Conservation (phyloP, 2,797 vertebrate genomes). For the Coracias cyanogaster region DNA sequence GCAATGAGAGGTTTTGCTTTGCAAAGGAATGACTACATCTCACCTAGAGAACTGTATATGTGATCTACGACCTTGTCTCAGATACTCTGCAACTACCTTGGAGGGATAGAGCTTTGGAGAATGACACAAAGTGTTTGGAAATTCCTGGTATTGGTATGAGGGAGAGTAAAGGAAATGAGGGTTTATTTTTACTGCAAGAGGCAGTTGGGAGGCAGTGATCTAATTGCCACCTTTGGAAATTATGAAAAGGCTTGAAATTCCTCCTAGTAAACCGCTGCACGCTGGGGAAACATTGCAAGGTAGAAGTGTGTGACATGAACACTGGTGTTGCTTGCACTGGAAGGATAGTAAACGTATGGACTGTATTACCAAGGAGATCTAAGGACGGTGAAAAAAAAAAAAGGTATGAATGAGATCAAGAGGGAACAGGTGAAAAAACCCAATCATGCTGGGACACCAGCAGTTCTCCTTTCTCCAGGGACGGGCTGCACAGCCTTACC, state of each 20-base stretch:
- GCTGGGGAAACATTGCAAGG: not conserved
- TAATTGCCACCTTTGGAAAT: slow-evolving; percentile 47
- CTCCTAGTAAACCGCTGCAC: not conserved
- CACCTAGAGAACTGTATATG: not conserved
- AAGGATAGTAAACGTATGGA: slow-evolving; percentile 25
- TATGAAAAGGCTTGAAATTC: slow-evolving; percentile 39
- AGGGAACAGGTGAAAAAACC: not conserved
- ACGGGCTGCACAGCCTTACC: not conserved
- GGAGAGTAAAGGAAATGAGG: slow-evolving; percentile 39
- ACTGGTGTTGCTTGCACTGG: not conserved
- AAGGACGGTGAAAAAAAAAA: not conserved
- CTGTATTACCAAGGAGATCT: not conserved
- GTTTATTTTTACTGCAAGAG: slow-evolving; percentile 53
- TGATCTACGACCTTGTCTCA: not conserved
- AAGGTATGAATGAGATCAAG: not conserved
- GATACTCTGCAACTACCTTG: not conserved
- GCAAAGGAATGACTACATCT: not conserved
- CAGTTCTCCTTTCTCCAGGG: not conserved
- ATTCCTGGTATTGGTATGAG: slow-evolving; percentile 1
- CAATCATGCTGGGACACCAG: not conserved
- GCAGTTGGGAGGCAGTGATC: not conserved
- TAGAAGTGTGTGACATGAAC: not conserved
- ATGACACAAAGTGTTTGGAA: not conserved
- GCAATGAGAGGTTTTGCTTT: not conserved
- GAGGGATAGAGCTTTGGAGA: not conserved